Conservation (phyloP, 1,140 invertebrate genomes). For the Gryon sp. region DNA sequence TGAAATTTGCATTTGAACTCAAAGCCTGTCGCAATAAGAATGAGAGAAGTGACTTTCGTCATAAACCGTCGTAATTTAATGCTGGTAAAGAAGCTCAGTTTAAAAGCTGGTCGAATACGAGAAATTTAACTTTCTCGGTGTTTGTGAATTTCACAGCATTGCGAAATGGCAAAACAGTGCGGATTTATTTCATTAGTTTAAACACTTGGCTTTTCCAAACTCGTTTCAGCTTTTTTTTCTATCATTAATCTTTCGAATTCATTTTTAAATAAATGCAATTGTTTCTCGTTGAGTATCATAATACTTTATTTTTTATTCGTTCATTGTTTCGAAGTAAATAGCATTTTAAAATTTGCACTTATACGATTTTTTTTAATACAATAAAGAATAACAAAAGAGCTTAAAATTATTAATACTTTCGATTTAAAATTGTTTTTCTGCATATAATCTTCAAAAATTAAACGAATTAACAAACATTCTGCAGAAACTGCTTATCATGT, state of each 20-base stretch:
- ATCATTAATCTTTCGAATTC: constrained; percentile 11
- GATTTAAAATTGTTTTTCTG: too few relatives aligned
- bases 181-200: constrained; percentile 51
- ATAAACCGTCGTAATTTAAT: constrained; percentile 72
- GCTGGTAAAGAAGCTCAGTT: constrained; percentile 52
- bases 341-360: too few relatives aligned
- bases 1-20: constrained; percentile 68
- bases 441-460: too few relatives aligned
- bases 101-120: constrained; percentile 54
- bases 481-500: too few relatives aligned
- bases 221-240: constrained; percentile 2
- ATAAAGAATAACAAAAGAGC: too few relatives aligned
- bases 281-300: background rate
- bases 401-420: too few relatives aligned
- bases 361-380: too few relatives aligned
- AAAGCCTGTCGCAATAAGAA: constrained; percentile 66
- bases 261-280: constrained; percentile 2
- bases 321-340: too few relatives aligned
- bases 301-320: background rate
- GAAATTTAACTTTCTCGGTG: constrained; percentile 46
- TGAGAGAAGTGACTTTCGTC: constrained; percentile 62
- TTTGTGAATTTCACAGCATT: constrained; percentile 24
- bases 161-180: constrained; percentile 36
- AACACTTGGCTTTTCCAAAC: constrained; percentile 24
- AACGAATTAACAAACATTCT: too few relatives aligned